Evolutionary conservation across 2,888 invertebrate genomes (phyloP).

Genomic region (Eurytoma californica): DNA sequence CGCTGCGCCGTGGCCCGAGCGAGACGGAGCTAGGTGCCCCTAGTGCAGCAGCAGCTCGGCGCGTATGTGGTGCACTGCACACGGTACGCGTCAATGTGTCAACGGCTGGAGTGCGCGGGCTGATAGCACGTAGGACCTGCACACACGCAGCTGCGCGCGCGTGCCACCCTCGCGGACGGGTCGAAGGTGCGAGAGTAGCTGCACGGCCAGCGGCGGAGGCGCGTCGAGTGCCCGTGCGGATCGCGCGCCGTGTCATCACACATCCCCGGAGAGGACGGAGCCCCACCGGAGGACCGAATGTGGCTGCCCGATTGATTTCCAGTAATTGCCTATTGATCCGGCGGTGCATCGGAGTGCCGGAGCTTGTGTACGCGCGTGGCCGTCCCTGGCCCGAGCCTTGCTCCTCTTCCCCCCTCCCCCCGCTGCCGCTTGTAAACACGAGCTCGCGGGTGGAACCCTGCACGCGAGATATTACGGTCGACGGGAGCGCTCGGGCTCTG

Average conservation of each 20-base stretch:
- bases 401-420: too few species aligned
- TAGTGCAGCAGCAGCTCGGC: too few species aligned
- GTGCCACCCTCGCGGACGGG: background rate
- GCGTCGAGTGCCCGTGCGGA: background rate
- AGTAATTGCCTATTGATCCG: slow-evolving; percentile 53
- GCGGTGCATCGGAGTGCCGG: too few species aligned
- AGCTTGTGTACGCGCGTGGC: too few species aligned
- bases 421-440: background rate
- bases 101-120: slow-evolving; percentile 1
- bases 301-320: slow-evolving; percentile 54
- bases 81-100: slow-evolving; percentile 18
- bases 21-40: too few species aligned
- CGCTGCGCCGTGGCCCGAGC: background rate
- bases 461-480: too few species aligned
- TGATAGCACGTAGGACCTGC: background rate
- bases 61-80: background rate
- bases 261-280: slow-evolving; percentile 5
- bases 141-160: background rate
- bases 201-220: background rate
- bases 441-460: background rate
- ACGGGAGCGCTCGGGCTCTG: background rate
- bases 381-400: too few species aligned
- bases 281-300: slow-evolving; percentile 38
- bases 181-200: slow-evolving; percentile 5
- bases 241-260: background rate